Evolutionary conservation across 2,113 vertebrate species (phyloP).

Genomic region (Etheostoma spectabile): DNA sequence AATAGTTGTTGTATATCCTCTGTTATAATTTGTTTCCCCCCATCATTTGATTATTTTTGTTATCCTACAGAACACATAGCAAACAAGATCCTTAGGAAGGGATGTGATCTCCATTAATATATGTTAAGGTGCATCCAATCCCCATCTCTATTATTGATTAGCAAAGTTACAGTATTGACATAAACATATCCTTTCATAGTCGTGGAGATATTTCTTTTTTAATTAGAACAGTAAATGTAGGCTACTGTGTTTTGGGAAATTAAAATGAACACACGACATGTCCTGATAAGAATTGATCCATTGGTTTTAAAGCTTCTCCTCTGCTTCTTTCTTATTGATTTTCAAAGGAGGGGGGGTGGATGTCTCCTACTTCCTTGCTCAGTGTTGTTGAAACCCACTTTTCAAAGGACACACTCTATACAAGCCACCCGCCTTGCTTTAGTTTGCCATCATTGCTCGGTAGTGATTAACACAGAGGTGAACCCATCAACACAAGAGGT

Average conservation of each 20-base stretch:
- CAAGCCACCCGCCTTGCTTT: neutral
- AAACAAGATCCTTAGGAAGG: neutral
- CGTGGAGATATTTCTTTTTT: neutral
- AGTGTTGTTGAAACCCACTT: constrained; percentile 30
- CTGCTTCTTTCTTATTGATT: constrained; percentile 60
- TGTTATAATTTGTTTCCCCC: neutral
- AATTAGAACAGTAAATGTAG: constrained; percentile 5
- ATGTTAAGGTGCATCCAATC: neutral
- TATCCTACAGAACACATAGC: neutral
- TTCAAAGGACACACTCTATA: constrained; percentile 25
- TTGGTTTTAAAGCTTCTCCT: constrained; percentile 60
- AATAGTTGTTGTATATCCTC: neutral
- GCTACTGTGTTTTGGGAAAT: constrained; percentile 12
- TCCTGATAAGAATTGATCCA: constrained; percentile 43
- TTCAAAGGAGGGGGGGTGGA: constrained; percentile 28
- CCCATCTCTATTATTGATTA: constrained; percentile 1
- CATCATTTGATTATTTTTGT: neutral
- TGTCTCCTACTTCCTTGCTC: constrained; percentile 44
- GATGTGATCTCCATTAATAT: constrained; percentile 4
- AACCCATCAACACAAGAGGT: constrained; percentile 79
- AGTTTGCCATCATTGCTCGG: constrained; percentile 49
- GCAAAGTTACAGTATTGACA: neutral
- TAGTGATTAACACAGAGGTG: constrained; percentile 80
- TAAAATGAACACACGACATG: constrained; percentile 18
- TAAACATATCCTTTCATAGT: neutral